A percentile compares a stretch with the other conserved stretches of the same genome.
These are phyloP conservation scores for Ailurus styani DNA, from an alignment of 2,113 vertebrate species.

Conservation along the genomic window DNA sequence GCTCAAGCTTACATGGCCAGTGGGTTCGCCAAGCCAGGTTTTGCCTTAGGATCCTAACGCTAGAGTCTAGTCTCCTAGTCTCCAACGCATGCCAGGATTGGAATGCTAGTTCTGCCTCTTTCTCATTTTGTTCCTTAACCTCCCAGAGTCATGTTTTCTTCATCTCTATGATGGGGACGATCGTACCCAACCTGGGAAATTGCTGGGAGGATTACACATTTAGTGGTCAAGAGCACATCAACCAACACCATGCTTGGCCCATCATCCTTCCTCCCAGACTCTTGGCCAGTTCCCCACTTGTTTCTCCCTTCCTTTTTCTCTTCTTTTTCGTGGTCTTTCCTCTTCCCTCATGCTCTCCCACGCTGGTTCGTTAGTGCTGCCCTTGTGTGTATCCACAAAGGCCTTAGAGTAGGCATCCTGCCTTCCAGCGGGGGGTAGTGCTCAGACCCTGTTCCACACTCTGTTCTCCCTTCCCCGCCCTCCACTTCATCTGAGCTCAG, in stretches of 20 bases:
- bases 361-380: neutral
- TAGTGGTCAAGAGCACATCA: neutral
- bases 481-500: neutral
- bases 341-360: neutral
- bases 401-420: neutral
- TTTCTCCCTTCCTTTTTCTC: neutral
- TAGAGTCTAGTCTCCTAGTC: neutral
- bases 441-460: neutral
- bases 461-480: neutral
- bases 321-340: accelerated
- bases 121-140: neutral
- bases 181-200: too few relatives aligned
- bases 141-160: neutral
- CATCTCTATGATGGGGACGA: neutral
- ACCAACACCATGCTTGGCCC: neutral
- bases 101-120: neutral
- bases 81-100: neutral
- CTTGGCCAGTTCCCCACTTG: neutral
- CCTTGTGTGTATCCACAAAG: neutral
- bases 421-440: neutral
- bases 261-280: neutral
- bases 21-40: neutral
- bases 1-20: neutral
- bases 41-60: neutral
- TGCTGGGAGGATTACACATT: neutral